phyloP scores from a whole-genome alignment of 1,140 invertebrate species.

The Caenorhabditis briggsae region DNA sequence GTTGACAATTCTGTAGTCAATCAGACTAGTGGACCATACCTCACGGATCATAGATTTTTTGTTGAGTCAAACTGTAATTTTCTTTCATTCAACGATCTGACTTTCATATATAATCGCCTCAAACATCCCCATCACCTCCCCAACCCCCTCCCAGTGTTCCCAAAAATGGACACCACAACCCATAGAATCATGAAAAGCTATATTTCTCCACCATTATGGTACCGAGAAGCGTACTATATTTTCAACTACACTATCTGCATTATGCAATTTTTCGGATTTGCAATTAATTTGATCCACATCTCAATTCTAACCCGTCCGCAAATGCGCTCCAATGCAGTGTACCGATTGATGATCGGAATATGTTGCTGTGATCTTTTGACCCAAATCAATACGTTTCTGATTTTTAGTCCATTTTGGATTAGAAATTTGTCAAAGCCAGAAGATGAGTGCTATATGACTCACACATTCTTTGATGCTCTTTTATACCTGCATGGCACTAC shows the following conservation, averaged over 20 bases:
- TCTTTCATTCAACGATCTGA: background rate
- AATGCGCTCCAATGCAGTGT: constrained; percentile 18
- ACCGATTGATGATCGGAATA: constrained; percentile 21
- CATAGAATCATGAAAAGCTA: constrained; percentile 33
- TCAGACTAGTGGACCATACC: no score
- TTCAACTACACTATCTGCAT: constrained; percentile 14
- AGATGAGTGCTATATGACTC: background rate
- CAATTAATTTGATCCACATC: constrained; percentile 7
- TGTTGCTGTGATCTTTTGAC: constrained; percentile 22
- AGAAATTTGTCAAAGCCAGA: background rate
- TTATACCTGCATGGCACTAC: constrained; percentile 27
- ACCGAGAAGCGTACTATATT: background rate
- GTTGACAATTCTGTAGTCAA: no score
- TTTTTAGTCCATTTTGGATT: constrained; percentile 37
- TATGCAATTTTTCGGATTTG: constrained; percentile 24
- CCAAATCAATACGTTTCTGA: constrained; percentile 28
- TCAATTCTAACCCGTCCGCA: constrained; percentile 5
- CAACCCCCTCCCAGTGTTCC: background rate
- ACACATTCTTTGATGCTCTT: constrained; percentile 1
- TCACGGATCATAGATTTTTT: no score
- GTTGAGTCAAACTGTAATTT: no score
- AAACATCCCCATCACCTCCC: no score
- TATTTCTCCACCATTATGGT: background rate
- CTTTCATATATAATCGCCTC: background rate
- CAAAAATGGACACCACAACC: constrained; percentile 31